Evolutionary conservation across 2,888 invertebrate species (phyloP).

Genomic region (Phaedon cochleariae): DNA sequence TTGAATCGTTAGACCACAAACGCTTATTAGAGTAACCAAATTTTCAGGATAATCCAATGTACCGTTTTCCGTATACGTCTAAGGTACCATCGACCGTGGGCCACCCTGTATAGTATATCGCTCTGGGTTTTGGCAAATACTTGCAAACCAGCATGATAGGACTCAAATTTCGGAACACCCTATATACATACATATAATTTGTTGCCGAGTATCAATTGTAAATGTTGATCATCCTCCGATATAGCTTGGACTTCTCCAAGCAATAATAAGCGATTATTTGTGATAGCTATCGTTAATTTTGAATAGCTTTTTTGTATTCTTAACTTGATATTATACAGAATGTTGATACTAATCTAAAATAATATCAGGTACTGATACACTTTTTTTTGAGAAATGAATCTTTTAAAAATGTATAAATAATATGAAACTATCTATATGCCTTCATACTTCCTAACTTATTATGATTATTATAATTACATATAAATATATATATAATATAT

Average conservation of each 20-base stretch:
- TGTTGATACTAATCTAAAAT: slow-evolving; percentile 34
- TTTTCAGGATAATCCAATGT: too few relatives aligned
- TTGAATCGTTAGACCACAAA: too few relatives aligned
- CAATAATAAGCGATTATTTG: slow-evolving; percentile 56
- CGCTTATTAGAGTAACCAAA: too few relatives aligned
- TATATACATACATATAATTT: slow-evolving; percentile 1
- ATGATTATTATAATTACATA: slow-evolving; percentile 52
- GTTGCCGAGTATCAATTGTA: slow-evolving; percentile 49
- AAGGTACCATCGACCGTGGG: too few relatives aligned
- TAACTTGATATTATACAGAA: slow-evolving; percentile 49
- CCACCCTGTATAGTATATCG: too few relatives aligned
- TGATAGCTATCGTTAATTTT: slow-evolving; percentile 60
- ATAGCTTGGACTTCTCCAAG: slow-evolving; percentile 50
- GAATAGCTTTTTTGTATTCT: slow-evolving; percentile 55
- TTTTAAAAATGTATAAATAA: slow-evolving; percentile 59
- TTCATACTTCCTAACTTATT: slow-evolving; percentile 64
- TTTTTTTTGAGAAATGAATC: too few relatives aligned
- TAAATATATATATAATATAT: slow-evolving; percentile 43
- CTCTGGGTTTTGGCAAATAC: too few relatives aligned
- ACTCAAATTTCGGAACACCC: slow-evolving; percentile 42
- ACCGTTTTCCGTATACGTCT: too few relatives aligned
- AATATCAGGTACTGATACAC: slow-evolving; percentile 47
- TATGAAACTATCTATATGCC: slow-evolving; percentile 63
- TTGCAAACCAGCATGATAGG: slow-evolving; percentile 44
- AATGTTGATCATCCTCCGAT: slow-evolving; percentile 57